phyloP scores from a whole-genome alignment of 2,888 invertebrate species.

The Eubasilissa splendida region DNA sequence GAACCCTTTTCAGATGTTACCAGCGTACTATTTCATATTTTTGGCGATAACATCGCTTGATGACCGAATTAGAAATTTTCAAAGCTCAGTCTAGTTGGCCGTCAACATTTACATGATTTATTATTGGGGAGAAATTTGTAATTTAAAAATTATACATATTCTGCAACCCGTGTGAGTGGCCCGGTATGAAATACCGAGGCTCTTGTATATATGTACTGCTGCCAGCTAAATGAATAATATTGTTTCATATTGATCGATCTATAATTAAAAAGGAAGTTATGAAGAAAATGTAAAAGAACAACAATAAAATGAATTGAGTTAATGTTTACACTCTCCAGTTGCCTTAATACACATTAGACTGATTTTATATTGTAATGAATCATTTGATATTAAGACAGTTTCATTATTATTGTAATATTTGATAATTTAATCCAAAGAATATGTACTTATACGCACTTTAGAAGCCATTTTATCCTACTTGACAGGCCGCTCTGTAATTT shows the following conservation, averaged over 20 bases:
- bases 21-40: too few species aligned
- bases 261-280: constrained; percentile 2
- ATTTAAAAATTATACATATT: too few species aligned
- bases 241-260: constrained; percentile 26
- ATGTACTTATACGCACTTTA: constrained; percentile 62
- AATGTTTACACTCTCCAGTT: constrained; percentile 68
- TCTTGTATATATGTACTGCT: not conserved
- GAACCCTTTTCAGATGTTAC: too few species aligned
- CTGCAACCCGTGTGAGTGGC: not conserved
- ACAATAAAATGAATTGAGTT: constrained; percentile 50
- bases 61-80: too few species aligned
- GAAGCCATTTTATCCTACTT: constrained; percentile 29
- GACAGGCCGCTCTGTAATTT: not conserved
- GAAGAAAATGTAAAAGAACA: constrained; percentile 26
- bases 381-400: constrained; percentile 56
- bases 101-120: too few species aligned
- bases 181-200: constrained; percentile 1
- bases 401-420: constrained; percentile 47
- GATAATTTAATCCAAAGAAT: constrained; percentile 56
- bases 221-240: not conserved
- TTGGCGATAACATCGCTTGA: too few species aligned
- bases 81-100: too few species aligned
- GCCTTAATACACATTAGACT: constrained; percentile 80
- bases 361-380: constrained; percentile 72
- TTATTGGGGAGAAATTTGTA: too few species aligned